Evolutionary conservation across 23 tunicate species (phyloP), one percentile per base, ranked within the genome.

Genomic region (Trididemnum nubilum): DNA sequence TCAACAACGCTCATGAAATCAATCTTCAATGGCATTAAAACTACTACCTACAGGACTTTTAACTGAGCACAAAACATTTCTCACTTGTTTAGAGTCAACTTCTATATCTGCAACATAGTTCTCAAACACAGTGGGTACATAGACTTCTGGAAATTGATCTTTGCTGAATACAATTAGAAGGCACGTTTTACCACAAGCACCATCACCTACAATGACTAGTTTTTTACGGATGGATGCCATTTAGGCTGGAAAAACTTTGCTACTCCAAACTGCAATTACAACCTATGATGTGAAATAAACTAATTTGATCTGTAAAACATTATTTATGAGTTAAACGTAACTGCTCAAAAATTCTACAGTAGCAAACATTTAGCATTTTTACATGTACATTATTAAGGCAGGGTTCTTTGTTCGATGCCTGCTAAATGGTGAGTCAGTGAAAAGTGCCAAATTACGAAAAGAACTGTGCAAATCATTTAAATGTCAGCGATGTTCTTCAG

Each of bases 81-180:
- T 73, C 35, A 96, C 99, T 83, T 95, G 97, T 91, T 96, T 96
- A 1, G 89, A 65, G 59, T 96, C 99, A 2, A 96, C 99, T 84
- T 96, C 99, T 32, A 96, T 96, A 81, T 96, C 99, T 0, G 99
- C 99, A 25, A 96, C 99, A 80, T 96, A 96, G 85, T 96, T 96
- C 69, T 96, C 99, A 76, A 96, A 96, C 21, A 96, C 99, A 80
- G 99, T 96, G 74, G 99, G 99, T 29, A 96, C 99, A 78, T 96
- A 96, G n/a, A 96, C 99, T 85, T 96, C 99, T 34, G 99, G 99
- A 92, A 96, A 96, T 73, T 96, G 97, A 80, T 96, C 99, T 87
- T 96, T 96, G 38, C 97, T 91, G 76, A 96, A 96, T 22, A 96
- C 99, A 65, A 96, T 96, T 57, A 96, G 82, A 9, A 96, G 85